These are phyloP conservation scores for Drosophila nebulosa DNA, from an alignment of 1,140 invertebrate genomes.

Conservation along the genomic window DNA sequence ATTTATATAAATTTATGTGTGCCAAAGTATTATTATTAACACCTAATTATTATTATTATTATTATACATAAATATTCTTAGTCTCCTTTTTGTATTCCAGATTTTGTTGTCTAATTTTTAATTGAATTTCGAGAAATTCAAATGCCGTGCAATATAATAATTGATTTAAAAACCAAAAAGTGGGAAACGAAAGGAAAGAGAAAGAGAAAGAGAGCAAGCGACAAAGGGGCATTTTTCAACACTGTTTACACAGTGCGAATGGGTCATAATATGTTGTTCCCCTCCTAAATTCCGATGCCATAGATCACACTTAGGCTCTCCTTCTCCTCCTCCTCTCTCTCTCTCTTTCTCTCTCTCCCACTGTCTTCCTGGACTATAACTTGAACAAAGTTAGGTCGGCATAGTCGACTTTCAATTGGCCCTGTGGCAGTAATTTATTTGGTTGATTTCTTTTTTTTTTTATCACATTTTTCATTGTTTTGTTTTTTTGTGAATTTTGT, in stretches of 20 bases:
- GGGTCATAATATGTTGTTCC: too few species aligned
- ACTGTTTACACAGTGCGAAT: background rate
- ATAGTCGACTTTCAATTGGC: background rate
- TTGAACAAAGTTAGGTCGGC: background rate
- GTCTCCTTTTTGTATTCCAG: constrained; percentile 41
- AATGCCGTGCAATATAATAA: constrained; percentile 57
- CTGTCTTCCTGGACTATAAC: background rate
- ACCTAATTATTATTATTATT: background rate
- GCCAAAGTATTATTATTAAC: constrained; percentile 56
- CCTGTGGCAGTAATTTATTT: background rate
- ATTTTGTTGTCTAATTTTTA: constrained; percentile 70
- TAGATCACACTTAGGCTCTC: too few species aligned
- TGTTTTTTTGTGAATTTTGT: background rate
- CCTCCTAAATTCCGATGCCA: too few species aligned
- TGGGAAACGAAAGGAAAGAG: background rate
- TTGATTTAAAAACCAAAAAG: background rate
- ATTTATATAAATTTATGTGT: constrained; percentile 56
- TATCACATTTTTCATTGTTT: background rate
- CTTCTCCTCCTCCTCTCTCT: too few species aligned
- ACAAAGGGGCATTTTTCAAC: background rate
- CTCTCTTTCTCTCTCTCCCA: background rate
- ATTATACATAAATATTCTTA: constrained; percentile 13
- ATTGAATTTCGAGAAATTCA: constrained; percentile 30
- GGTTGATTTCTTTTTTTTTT: constrained; percentile 4
- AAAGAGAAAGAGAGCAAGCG: background rate